Conservation (phyloP, 2,113 vertebrate species). For the Poeciliopsis occidentalis region DNA sequence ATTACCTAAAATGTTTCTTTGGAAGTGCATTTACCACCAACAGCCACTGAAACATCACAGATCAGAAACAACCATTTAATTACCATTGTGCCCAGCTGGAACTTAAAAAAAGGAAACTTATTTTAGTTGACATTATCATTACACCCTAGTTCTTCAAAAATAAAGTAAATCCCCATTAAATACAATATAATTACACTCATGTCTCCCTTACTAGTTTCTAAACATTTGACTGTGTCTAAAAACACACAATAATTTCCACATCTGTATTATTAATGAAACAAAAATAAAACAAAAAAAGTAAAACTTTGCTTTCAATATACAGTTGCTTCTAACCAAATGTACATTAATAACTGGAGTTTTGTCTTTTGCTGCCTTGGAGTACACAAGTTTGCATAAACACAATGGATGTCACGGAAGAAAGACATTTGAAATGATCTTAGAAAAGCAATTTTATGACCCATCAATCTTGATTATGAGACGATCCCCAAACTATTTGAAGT, state of each 20-base stretch:
- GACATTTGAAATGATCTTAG: not conserved
- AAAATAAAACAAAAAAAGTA: not conserved
- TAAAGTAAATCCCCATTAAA: not conserved
- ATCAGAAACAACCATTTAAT: not conserved
- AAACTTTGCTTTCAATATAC: not conserved
- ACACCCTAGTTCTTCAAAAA: not conserved
- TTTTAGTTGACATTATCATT: not conserved
- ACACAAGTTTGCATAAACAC: not conserved
- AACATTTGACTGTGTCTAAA: too few relatives aligned
- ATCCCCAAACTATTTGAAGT: not conserved
- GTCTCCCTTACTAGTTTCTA: too few relatives aligned
- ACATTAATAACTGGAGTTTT: not conserved
- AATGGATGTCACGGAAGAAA: not conserved
- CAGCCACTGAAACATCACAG: not conserved
- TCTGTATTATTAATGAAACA: not conserved
- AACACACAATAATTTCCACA: too few relatives aligned
- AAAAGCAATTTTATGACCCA: not conserved
- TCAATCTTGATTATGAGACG: not conserved
- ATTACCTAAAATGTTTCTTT: not conserved
- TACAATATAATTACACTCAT: too few relatives aligned
- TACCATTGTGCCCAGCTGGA: not conserved
- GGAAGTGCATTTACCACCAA: not conserved
- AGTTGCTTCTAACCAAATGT: not conserved
- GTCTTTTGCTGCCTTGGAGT: not conserved
- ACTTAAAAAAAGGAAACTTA: not conserved